Evolutionary conservation across 2,888 invertebrate species (phyloP), one percentile per base, ranked within the genome.

Genomic region (Amaurobius ferox): DNA sequence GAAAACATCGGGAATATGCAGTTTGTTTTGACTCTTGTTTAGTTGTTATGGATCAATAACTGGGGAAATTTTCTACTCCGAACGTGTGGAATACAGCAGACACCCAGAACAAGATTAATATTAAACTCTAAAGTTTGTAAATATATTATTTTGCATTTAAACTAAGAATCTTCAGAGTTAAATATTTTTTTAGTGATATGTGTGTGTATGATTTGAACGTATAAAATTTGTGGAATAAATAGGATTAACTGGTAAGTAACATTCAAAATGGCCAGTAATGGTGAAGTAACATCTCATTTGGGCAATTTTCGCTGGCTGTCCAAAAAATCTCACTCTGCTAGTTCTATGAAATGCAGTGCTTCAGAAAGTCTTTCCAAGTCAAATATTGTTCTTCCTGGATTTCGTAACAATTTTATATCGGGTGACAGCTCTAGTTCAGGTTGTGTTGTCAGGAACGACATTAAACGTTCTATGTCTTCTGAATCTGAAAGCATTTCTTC

Each of bases 11-110:
- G 67, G 55, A 55, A 32, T 48, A 55, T 48, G 68, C 39, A 44
- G 48, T 71, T 81, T 83, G 71, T 83, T 83, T 83, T 55, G 72
- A 73, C 30, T 48, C 68, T 61, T 48, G 66, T 66, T 83, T 72
- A 68, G 40, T 28, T 19, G 23, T 32, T 26, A 39, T 48, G 70
- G 66, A 71, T 83, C 83, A 83, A 83, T 83, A 83, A 71, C 70
- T 28, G 48, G 40, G 32, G 11, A 6, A 55, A 19, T 55, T 55
- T 55, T 55, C 55, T 55, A 55, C 55, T 55, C 55, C 3, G 2
- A 5, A 23, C 19, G 55, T 1, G 55, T 55, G 19, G 55, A 55
- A 11, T 55, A 23, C n/a, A n/a, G n/a, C n/a, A 16, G 44, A 44
- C n/a, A 44, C n/a, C n/a, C n/a, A 11, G 16, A 16, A 44, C 44